Percentiles rank a stretch among this genome's conserved stretches.
phyloP scores from a whole-genome alignment of 1,140 invertebrate species.

The Geopemphigus sp. region DNA sequence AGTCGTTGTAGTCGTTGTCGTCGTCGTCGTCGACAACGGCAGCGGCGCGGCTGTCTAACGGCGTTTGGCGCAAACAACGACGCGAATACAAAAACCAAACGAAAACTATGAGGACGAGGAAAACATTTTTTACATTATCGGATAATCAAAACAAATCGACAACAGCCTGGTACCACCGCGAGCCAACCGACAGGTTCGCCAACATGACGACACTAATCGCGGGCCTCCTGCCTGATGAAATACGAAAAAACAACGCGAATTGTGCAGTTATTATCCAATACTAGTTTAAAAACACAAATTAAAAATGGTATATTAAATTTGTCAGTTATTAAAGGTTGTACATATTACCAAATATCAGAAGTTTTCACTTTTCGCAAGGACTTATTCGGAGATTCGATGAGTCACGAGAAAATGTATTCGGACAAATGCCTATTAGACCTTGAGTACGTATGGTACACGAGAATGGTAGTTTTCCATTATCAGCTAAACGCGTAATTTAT shows the following conservation, averaged over 20 bases:
- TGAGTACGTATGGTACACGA: not conserved
- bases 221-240: too few species aligned
- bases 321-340: too few species aligned
- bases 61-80: conserved; percentile 14
- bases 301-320: too few species aligned
- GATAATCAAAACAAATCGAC: conserved; percentile 50
- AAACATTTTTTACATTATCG: conserved; percentile 50
- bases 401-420: not conserved
- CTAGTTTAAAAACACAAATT: too few species aligned
- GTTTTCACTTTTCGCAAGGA: too few species aligned
- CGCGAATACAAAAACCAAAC: conserved; percentile 17
- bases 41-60: conserved; percentile 1
- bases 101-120: conserved; percentile 15
- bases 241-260: too few species aligned
- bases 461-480: too few species aligned
- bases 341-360: too few species aligned
- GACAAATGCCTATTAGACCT: not conserved
- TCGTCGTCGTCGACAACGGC: not conserved
- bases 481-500: too few species aligned
- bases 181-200: conserved; percentile 24
- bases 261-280: too few species aligned
- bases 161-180: conserved; percentile 46
- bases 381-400: too few species aligned
- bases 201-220: not conserved
- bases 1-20: not conserved